Evolutionary conservation across 2,888 invertebrate genomes (phyloP).

Genomic region (Oscheius sp.): DNA sequence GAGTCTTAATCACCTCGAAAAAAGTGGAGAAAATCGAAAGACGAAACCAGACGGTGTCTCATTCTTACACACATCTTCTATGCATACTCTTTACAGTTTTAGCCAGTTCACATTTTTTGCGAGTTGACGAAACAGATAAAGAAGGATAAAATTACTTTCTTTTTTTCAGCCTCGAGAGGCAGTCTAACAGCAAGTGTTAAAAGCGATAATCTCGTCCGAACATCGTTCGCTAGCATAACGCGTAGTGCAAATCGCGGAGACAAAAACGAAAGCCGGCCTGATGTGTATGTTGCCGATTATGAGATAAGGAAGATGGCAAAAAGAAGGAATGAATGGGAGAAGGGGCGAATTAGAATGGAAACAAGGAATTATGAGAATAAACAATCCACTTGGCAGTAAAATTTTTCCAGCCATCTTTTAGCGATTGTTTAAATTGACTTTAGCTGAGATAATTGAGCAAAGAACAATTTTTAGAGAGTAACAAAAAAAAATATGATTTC

Average conservation of each 20-base stretch:
- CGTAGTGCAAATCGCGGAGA: slow-evolving; percentile 23
- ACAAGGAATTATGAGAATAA: neutral
- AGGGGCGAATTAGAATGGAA: slow-evolving; percentile 16
- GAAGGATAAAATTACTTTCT: neutral
- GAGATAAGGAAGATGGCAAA: slow-evolving; percentile 3
- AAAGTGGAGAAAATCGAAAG: too few relatives aligned
- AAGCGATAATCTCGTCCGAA: slow-evolving; percentile 6
- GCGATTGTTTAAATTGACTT: too few relatives aligned
- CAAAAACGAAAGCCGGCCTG: slow-evolving; percentile 16
- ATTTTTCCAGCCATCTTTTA: too few relatives aligned
- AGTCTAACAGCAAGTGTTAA: neutral
- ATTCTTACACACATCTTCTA: too few relatives aligned
- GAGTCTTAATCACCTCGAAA: too few relatives aligned
- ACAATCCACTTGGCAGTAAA: too few relatives aligned
- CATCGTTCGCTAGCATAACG: slow-evolving; percentile 10
- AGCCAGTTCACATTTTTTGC: slow-evolving; percentile 28
- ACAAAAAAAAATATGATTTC: too few relatives aligned
- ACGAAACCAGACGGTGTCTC: too few relatives aligned
- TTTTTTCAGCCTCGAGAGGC: neutral
- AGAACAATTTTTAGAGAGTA: too few relatives aligned
- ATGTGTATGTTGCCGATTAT: slow-evolving; percentile 20
- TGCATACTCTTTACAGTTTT: too few relatives aligned
- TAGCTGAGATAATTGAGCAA: too few relatives aligned
- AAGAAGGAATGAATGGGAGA: slow-evolving; percentile 8
- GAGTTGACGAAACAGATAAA: neutral